Evolutionary conservation across 2,797 vertebrate genomes (phyloP).

Genomic region (Peromyscus aztecus): DNA sequence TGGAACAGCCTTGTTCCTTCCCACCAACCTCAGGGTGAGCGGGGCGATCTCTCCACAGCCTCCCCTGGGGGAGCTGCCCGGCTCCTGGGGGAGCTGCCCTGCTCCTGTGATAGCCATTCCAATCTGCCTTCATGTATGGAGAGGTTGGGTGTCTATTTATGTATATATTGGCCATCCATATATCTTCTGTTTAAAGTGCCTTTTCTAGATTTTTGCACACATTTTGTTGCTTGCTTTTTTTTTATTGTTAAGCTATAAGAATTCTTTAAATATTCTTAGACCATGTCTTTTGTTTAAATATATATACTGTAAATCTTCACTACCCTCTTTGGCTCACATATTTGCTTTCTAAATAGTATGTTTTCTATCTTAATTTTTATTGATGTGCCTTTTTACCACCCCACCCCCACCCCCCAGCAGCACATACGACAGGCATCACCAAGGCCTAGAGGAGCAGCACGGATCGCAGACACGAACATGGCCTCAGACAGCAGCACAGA

Average conservation of each 20-base stretch:
- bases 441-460: too few species aligned
- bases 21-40: not conserved
- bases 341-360: not conserved
- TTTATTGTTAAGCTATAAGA: not conserved
- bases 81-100: fast-evolving
- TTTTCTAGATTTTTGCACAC: not conserved
- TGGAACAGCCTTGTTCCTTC: not conserved
- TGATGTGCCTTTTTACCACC: not conserved
- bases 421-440: too few species aligned
- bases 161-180: not conserved
- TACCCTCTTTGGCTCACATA: not conserved
- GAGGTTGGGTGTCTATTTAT: not conserved
- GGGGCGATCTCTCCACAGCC: too few species aligned
- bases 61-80: not conserved
- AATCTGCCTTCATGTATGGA: not conserved
- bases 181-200: constrained; percentile 13
- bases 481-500: too few species aligned
- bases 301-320: not conserved
- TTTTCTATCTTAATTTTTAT: not conserved
- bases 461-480: too few species aligned
- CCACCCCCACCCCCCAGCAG: too few species aligned
- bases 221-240: not conserved
- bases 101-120: not conserved
- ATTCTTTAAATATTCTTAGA: not conserved
- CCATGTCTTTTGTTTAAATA: not conserved